Conservation (phyloP, 2,797 vertebrate species). For the Bradypodion pumilum region DNA sequence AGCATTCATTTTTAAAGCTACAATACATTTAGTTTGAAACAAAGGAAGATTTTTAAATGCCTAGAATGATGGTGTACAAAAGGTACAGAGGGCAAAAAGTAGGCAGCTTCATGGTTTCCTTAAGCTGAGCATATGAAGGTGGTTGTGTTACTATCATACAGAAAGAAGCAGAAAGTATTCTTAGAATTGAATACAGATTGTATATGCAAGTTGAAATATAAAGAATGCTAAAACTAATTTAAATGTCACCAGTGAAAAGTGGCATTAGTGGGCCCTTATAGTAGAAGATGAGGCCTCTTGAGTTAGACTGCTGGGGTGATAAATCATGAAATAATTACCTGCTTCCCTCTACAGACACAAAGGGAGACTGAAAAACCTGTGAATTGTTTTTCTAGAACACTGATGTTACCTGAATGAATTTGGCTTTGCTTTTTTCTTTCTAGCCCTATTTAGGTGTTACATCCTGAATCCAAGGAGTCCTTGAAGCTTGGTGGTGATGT, state of each 20-base stretch:
- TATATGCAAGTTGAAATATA: not conserved
- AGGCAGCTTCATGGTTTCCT: too few species aligned
- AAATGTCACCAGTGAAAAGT: not conserved
- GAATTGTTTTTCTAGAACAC: not conserved
- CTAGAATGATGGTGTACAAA: too few species aligned
- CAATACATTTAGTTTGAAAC: too few species aligned
- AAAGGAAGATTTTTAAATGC: too few species aligned
- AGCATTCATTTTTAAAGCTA: too few species aligned
- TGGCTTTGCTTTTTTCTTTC: not conserved
- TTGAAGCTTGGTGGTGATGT: too few species aligned
- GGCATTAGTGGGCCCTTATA: not conserved
- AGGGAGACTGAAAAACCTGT: not conserved
- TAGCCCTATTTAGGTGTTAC: too few species aligned
- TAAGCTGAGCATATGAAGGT: too few species aligned
- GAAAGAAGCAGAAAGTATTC: not conserved
- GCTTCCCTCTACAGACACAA: conserved; percentile 15
- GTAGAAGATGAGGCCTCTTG: not conserved
- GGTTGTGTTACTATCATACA: not conserved
- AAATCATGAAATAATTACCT: conserved; percentile 8
- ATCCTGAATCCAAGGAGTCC: too few species aligned
- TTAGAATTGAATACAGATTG: not conserved
- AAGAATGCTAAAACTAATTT: not conserved
- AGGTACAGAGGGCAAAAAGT: too few species aligned
- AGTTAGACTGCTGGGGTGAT: not conserved
- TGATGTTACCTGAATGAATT: not conserved